Base-by-base conservation (phyloP, 1,140 invertebrate species). In the Euborellia annulipes region DNA sequence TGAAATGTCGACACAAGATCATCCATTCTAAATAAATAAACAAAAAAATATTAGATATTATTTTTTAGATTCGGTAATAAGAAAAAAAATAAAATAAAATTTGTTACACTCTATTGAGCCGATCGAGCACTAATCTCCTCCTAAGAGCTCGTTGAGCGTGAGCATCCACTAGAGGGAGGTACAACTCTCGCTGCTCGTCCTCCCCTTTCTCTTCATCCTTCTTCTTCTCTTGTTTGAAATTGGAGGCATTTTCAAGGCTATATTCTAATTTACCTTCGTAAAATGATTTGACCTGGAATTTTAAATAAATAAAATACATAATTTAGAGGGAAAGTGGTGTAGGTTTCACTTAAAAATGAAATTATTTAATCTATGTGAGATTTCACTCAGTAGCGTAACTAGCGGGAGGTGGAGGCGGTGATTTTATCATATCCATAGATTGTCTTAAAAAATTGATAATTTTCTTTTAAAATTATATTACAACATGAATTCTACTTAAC, bases 131-230 rank as follows among this genome's bases (percentile, higher is more conserved):
- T 49, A 75, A 72, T 54, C 66, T 60, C 51, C 68, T 62, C 17
- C 73, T 59, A 43, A 74, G 55, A 16, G 67, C 65, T 58, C 68
- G 70, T 50, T 72, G 71, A 20, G 70, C 63, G 56, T 66, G 68
- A 36, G 63, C 61, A 49, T 75, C 71, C 14, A 70, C 65, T 43
- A 73, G 56, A 9, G 73, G 72, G 32, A 73, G 45, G 36, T 68
- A 62, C 22, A 60, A 63, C 19, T 56, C 44, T 42, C 49, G 46
- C 14, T 54, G 52, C 27, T 59, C 54, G 20, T 63, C 58, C 30
- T 60, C 43, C 18, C 45, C 47, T 45, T 51, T 51, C 11, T 43
- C 36, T n/a, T n/a, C n/a, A n/a, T n/a, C n/a, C n/a, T n/a, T n/a
- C n/a, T n/a, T n/a, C 23, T 27, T 27, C 11, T 27, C 23, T 27